Evolutionary conservation across 2,113 vertebrate genomes (phyloP), one percentile per base, ranked within the genome.

Genomic region (Urocitellus parryii): DNA sequence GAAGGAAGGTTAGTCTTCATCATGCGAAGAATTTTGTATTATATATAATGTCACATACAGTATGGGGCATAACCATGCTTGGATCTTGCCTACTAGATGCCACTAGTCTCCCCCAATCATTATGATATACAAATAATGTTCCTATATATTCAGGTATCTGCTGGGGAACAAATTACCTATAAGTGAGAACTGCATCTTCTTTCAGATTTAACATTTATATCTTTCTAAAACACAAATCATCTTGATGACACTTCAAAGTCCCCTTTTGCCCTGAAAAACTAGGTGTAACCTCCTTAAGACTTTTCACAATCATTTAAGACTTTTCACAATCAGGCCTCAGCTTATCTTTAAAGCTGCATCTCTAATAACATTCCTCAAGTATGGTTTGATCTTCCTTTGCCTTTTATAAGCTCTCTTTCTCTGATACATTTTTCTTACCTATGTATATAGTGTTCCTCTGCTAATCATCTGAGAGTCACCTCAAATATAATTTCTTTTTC

Each of bases 401-500:
- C 32, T 88, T 92, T 86, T 48, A 61, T 17, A 94, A n/a, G 4
- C n/a, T 13, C 34, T 32, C 73, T 85, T 83, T 72, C 39, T 86
- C n/a, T 63, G 32, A 58, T 76, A 63, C 11, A 51, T 27, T 76
- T 73, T n/a, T 45, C 14, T 78, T 25, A 17, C 9, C 24, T 82
- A 22, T 74, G 4, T 63, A 53, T 45, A 39, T 83, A 63, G 48
- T 68, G 5, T 90, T 89, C 37, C n/a, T 37, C 22, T 81, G 29
- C 37, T 80, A 17, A 82, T 68, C 53, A 81, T 79, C n/a, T 56
- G 78, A 92, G 56, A 63, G 18, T 51, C 7, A 89, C 4, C 22
- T 45, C 32, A 61, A 37, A 73, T 94, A 27, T 45, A 80, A 68
- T 42, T 94, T 96, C 72, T 83, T 61, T 53, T 48, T 84, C 39